Evolutionary conservation across 2,113 vertebrate species (phyloP), one percentile per base, ranked within the genome.

Genomic region (Rhynchomys soricoides): DNA sequence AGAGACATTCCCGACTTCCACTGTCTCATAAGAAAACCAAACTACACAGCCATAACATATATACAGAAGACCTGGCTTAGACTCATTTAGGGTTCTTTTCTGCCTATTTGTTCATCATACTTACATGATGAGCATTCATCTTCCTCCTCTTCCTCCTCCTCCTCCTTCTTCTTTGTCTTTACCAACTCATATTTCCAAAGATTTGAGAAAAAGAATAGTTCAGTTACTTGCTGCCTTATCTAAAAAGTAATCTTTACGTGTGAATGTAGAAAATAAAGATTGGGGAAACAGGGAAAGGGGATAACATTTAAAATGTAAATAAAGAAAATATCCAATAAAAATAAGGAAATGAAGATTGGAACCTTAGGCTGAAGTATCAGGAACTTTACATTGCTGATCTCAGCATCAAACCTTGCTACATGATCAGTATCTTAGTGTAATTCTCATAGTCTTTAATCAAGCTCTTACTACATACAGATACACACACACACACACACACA

Each of bases 101-200:
- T 95, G 45, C 89, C 52, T 52, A 9, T 59, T 71, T 66, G 50
- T 75, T 95, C 34, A 78, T 93, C 55, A 77, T 95, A 70, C 16
- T 90, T 92, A 73, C 48, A 29, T 93, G 45, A 89, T 68, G 31
- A 29, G 17, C 17, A 40, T 70, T 78, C 34, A 37, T 79, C 59
- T 22, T 24, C 59, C 59, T 62, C 7, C 22, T 66, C 11, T 11
- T 31, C 29, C 29, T 29, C 26, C 11, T 66, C 29, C 24, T 64
- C 24, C 62, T 64, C 8, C 55, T 57, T 91, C 71, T 5, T 24
- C 71, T 86, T 96, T 52, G 66, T 8, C 10, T 13, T 83, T n/a
- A 26, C 8, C 48, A 71, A 90, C 86, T 71, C 45, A 93, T 77
- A 85, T 19, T 79, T 57, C 48, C 89, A 89, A 89, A 91, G 85